Conservation (phyloP, 1,140 invertebrate genomes). For the Drosophila dunni region DNA sequence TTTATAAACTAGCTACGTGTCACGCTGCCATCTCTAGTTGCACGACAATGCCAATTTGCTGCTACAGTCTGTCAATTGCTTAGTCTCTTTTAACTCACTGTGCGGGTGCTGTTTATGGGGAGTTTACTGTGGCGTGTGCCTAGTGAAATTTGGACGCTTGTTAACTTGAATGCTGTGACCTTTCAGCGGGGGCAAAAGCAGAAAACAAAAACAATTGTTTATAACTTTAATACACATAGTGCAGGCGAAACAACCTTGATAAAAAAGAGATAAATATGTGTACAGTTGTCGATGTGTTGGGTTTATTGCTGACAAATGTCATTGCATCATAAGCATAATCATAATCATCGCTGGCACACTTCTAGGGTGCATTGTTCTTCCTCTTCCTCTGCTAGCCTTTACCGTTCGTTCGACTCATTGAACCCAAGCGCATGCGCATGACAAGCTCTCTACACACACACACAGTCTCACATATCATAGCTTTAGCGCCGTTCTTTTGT, state of each 20-base stretch:
- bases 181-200: conserved; percentile 21
- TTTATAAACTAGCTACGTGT: neutral
- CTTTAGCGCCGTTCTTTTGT: conserved; percentile 54
- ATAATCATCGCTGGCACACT: conserved; percentile 45
- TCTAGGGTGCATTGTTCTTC: conserved; percentile 54
- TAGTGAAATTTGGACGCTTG: conserved; percentile 46
- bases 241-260: conserved; percentile 34
- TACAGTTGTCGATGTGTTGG: conserved; percentile 1
- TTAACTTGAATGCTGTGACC: conserved; percentile 42
- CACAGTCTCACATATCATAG: conserved; percentile 23
- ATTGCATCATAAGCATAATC: conserved; percentile 48
- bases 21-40: conserved; percentile 8
- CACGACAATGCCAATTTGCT: conserved; percentile 31
- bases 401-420: conserved; percentile 51
- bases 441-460: conserved; percentile 47
- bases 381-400: conserved; percentile 12
- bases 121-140: conserved; percentile 37
- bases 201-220: conserved; percentile 20
- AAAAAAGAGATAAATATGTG: neutral
- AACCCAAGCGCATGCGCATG: conserved; percentile 51
- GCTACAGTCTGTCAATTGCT: conserved; percentile 41
- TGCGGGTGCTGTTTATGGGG: conserved; percentile 4
- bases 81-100: conserved; percentile 4
- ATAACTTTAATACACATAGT: conserved; percentile 30
- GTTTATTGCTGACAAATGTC: conserved; percentile 27